Evolutionary conservation across 2,113 vertebrate species (phyloP), one percentile per base, ranked within the genome.

Genomic region (Scomber scombrus): DNA sequence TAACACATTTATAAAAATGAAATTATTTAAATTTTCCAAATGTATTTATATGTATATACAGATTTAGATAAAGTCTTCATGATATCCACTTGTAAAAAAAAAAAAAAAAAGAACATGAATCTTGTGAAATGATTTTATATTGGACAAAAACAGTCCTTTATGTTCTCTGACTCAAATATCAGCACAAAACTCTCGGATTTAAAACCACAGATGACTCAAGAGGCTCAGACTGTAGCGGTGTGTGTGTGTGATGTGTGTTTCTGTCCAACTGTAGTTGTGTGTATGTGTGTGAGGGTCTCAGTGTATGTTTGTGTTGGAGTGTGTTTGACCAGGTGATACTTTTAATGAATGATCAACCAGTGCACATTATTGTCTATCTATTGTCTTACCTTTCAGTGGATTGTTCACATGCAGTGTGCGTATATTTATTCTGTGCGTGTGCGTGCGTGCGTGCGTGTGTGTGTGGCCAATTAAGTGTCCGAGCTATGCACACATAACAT

Each of bases 401-500:
- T 78, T 85, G 81, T 84, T 84, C 63, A 70, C 89, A 54, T 78
- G 73, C 69, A 51, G 67, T 76, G 79, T 84, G 23, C 1, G 75
- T 84, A 69, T 91, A 90, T 92, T 85, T 90, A 90, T 88, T 90
- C 18, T 71, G 65, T 68, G 71, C 71, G 79, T 66, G 66, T 56
- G 54, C 7, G 73, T n/a, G 61, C 31, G 55, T 50, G 50, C 21
- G 67, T 49, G 71, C 34, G 56, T 60, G 65, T 31, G 71, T 11
- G 67, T 51, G 72, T 73, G 2, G 21, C 65, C 75, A 78, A 85
- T 78, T 86, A 70, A 12, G 40, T 81, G 61, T 85, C 78, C 12
- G 55, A 91, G 89, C 89, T 90, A 90, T 91, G 88, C 89, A 90
- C 89, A 80, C 80, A 72, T 84, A 64, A 71, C 2, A 46, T 40